Base-by-base conservation (phyloP, 92 coral and sea anemone genomes). In the Palythoa grandis region DNA sequence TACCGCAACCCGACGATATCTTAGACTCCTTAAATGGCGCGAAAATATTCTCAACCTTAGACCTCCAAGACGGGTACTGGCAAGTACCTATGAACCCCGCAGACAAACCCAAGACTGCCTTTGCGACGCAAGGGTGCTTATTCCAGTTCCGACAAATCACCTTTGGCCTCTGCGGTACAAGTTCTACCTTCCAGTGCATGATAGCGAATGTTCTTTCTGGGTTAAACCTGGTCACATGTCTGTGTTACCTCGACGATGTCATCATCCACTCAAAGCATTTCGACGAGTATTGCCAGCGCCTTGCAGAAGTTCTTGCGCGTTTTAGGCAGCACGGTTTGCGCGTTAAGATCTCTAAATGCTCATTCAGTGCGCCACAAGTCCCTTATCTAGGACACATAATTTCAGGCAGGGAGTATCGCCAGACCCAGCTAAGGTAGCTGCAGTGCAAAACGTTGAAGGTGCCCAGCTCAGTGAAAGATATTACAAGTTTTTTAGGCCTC, bases 231-330 rank as follows among this genome's bases (percentile, higher is more conserved):
- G 77, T 47, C 67, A 73, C 69, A 11, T 73, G 83, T 29, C 52
- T 85, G n/a, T 73, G 82, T 22, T 85, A 86, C 29, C 38, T 75
- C 29, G 88, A 86, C 35, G 88, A 86, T 83, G 82, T 86, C 54
- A 60, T 86, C 11, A 63, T 86, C 8, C 47, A 74, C 69, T 22
- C 82, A 22, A 74, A 40, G 63, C 50, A 37, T 48, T 25, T 70
- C 19, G 38, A 74, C 25, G n/a, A n/a, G n/a, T n/a, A n/a, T n/a
- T n/a, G n/a, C n/a, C n/a, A n/a, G 70, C 70, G 70, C n/a, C 47
- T 86, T 1, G 24, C 54, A 4, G 57, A 58, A 23, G 85, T 77
- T 66, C 76, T 78, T 24, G 13, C 76, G n/a, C 17, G 85, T 0
- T 56, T 86, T 12, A 39, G 77, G 17, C 24, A 24, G 56, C 80